These are phyloP conservation scores for Charina bottae DNA, from an alignment of 2,113 vertebrate genomes.

Conservation along the genomic window DNA sequence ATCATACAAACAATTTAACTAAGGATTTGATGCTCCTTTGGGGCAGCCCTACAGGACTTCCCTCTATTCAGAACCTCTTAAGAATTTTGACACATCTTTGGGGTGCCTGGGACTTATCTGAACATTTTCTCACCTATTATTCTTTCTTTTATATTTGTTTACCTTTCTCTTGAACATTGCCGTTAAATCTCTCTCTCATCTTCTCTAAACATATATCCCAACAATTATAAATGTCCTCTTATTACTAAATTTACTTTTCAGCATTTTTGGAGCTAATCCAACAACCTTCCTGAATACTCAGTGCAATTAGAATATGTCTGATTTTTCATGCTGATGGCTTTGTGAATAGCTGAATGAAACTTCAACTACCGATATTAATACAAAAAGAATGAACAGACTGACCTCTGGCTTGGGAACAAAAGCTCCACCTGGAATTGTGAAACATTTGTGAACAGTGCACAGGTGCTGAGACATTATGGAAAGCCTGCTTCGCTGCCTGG, in stretches of 20 bases:
- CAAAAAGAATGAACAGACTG: constrained; percentile 49
- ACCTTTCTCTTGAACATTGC: not conserved
- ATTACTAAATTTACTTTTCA: not conserved
- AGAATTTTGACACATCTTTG: not conserved
- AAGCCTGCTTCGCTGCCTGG: constrained; percentile 87
- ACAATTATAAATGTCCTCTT: not conserved
- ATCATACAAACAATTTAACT: not conserved
- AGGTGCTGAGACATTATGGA: constrained; percentile 95
- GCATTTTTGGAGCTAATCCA: not conserved
- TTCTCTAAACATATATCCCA: not conserved
- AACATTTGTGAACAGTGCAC: constrained; percentile 82
- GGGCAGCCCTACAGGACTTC: not conserved
- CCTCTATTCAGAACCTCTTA: not conserved
- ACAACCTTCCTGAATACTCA: not conserved
- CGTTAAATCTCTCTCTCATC: not conserved
- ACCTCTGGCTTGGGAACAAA: constrained; percentile 95
- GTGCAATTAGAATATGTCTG: not conserved
- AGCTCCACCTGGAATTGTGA: constrained; percentile 89
- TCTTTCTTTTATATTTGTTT: not conserved
- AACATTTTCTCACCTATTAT: not conserved
- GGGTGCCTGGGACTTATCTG: not conserved
- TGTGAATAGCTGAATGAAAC: not conserved
- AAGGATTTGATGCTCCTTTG: not conserved
- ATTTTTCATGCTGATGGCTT: not conserved
- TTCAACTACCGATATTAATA: not conserved